Conservation (phyloP, 2,888 invertebrate genomes). For the Cloeon dipterum region DNA sequence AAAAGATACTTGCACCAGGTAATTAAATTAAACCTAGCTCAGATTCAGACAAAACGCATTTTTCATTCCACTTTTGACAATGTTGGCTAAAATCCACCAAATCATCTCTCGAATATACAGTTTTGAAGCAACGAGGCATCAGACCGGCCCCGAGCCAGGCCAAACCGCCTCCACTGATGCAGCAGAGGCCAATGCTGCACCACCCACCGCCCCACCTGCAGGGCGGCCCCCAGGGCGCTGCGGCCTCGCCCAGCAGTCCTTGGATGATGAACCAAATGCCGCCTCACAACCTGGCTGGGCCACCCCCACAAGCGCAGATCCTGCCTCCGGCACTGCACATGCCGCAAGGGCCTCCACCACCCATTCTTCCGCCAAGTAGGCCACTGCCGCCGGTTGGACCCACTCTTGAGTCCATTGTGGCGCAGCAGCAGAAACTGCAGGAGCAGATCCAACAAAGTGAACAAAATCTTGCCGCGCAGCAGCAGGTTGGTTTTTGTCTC, state of each 20-base stretch:
- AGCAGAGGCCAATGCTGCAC: too few species aligned
- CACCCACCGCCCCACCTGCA: neutral
- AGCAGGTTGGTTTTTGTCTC: slow-evolving; percentile 38
- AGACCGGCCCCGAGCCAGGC: too few species aligned
- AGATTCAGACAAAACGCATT: too few species aligned
- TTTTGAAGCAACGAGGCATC: slow-evolving; percentile 14
- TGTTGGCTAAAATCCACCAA: too few species aligned
- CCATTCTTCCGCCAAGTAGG: slow-evolving; percentile 20
- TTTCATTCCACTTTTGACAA: too few species aligned
- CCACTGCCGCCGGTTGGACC: slow-evolving; percentile 10
- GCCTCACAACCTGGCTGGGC: slow-evolving; percentile 7
- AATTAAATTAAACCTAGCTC: too few species aligned
- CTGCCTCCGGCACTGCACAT: slow-evolving; percentile 6
- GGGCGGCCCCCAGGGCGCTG: too few species aligned
- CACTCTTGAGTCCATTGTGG: slow-evolving; percentile 10
- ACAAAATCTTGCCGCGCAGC: slow-evolving; percentile 85
- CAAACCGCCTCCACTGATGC: too few species aligned
- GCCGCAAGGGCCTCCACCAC: slow-evolving; percentile 18
- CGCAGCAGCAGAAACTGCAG: slow-evolving; percentile 60
- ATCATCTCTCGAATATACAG: too few species aligned
- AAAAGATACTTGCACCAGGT: too few species aligned
- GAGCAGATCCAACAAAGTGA: slow-evolving; percentile 93
- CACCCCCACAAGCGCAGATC: slow-evolving; percentile 2
- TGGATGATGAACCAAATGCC: too few species aligned
- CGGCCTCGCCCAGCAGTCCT: too few species aligned